These are phyloP conservation scores for Symphodus melops DNA, from an alignment of 2,113 vertebrate species.

Conservation along the genomic window DNA sequence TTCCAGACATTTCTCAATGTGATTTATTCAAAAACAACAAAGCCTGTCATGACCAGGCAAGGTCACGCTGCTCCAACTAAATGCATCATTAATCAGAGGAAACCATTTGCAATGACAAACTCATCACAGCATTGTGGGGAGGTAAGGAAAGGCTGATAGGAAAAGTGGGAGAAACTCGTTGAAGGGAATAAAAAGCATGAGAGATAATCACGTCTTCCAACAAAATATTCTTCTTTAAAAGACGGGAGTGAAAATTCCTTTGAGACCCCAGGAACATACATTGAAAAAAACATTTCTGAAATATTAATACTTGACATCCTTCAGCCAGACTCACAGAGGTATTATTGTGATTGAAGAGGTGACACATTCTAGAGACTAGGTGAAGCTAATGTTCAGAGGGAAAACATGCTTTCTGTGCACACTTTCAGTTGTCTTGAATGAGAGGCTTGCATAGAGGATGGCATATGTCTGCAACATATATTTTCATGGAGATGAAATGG, in stretches of 20 bases:
- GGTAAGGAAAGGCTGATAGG: background rate
- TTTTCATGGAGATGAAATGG: constrained; percentile 61
- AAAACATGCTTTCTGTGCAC: constrained; percentile 59
- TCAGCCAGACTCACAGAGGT: constrained; percentile 54
- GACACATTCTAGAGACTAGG: constrained; percentile 60
- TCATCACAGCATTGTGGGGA: background rate
- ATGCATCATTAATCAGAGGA: constrained; percentile 31
- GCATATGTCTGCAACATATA: constrained; percentile 30
- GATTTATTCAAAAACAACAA: constrained; percentile 27
- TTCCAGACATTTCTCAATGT: constrained; percentile 19
- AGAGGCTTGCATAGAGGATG: constrained; percentile 41
- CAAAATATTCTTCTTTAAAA: constrained; percentile 1
- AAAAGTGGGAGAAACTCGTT: background rate
- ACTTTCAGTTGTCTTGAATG: constrained; percentile 57
- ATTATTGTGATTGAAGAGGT: constrained; percentile 58
- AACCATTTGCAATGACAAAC: constrained; percentile 20
- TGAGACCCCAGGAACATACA: background rate
- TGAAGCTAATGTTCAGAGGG: constrained; percentile 62
- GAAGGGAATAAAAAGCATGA: constrained; percentile 1
- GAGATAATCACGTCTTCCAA: constrained; percentile 14
- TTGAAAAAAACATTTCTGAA: constrained; percentile 40
- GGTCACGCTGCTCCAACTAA: constrained; percentile 23
- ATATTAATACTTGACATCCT: constrained; percentile 76
- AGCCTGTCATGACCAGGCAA: background rate
- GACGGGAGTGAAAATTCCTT: constrained; percentile 5